Conservation (phyloP, 2,797 vertebrate genomes). For the Gadopsis bispinosus region DNA sequence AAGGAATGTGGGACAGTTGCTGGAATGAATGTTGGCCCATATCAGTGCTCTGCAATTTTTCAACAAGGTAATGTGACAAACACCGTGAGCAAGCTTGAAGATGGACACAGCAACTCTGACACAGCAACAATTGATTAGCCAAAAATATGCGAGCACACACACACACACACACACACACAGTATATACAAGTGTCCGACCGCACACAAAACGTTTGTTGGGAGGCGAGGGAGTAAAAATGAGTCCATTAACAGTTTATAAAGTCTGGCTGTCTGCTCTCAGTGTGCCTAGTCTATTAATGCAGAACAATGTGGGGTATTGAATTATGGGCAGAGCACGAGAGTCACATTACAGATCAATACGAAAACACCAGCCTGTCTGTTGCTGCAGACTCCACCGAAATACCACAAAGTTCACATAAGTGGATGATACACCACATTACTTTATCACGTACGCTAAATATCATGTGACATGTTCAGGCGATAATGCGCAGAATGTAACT, state of each 20-base stretch:
- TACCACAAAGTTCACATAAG: background rate
- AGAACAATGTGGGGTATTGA: constrained; percentile 33
- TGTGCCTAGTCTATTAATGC: constrained; percentile 29
- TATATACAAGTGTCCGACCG: background rate
- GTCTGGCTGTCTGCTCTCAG: constrained; percentile 38
- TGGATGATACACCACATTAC: constrained; percentile 20
- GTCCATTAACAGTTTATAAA: constrained; percentile 43
- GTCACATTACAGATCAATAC: constrained; percentile 67
- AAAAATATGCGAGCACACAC: background rate
- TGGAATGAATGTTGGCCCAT: background rate
- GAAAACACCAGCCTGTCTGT: constrained; percentile 35
- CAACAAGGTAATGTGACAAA: background rate
- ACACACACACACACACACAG: background rate
- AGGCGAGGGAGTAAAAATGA: constrained; percentile 44
- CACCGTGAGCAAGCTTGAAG: background rate
- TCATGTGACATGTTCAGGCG: constrained; percentile 60
- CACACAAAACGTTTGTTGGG: constrained; percentile 17
- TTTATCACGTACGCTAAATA: constrained; percentile 35
- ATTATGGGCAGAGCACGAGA: constrained; percentile 48
- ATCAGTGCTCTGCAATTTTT: background rate
- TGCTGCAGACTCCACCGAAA: constrained; percentile 30
- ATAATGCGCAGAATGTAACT: constrained; percentile 23
- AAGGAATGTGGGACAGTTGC: background rate
- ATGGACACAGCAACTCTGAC: constrained; percentile 7
- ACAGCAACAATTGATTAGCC: constrained; percentile 7